Conservation (phyloP, 1,140 invertebrate genomes). For the Archegozetes longisetosus region DNA sequence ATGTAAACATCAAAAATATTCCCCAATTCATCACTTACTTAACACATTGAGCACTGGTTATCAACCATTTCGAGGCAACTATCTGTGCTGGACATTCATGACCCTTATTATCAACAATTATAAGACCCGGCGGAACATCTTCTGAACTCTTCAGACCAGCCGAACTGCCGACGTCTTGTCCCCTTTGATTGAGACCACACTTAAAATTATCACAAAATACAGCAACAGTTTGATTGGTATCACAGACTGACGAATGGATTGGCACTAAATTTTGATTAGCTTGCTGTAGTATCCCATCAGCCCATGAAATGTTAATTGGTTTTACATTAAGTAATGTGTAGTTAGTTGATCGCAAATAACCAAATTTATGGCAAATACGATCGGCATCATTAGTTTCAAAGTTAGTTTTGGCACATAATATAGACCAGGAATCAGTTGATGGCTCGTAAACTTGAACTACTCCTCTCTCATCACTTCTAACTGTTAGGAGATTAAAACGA, state of each 20-base stretch:
- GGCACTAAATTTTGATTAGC: too few relatives aligned
- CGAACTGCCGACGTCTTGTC: background rate
- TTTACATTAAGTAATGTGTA: background rate
- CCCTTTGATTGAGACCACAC: background rate
- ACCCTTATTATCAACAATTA: too few relatives aligned
- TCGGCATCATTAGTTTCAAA: background rate
- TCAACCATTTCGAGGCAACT: conserved; percentile 1
- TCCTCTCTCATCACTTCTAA: background rate
- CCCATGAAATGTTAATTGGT: too few relatives aligned
- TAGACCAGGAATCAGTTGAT: background rate
- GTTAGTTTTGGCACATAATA: background rate
- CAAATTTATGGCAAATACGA: background rate
- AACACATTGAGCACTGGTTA: conserved; percentile 5
- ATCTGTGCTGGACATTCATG: background rate
- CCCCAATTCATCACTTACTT: too few relatives aligned
- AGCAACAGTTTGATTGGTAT: background rate
- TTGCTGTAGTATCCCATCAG: too few relatives aligned
- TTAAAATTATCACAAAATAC: background rate
- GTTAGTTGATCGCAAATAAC: background rate
- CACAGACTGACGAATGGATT: background rate
- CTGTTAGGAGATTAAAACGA: background rate
- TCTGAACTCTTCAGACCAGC: background rate
- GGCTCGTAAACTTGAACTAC: background rate
- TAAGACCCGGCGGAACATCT: background rate
- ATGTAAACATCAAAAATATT: too few relatives aligned